Base-by-base conservation (phyloP, 2,888 invertebrate species). In the Allacma fusca region DNA sequence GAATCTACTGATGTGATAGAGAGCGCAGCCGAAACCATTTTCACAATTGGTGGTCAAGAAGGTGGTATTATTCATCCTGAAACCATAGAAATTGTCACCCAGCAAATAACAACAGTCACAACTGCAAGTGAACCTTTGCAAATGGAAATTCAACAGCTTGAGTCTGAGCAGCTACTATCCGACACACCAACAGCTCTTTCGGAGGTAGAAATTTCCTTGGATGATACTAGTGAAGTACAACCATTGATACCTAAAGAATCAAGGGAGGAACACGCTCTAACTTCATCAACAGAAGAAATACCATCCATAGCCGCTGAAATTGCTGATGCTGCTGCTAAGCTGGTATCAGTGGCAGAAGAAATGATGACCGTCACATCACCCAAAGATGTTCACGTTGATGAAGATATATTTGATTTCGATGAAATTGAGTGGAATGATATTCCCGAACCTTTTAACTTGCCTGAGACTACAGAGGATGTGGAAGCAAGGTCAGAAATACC, bases 281-380 rank as follows among this genome's bases (percentile, higher is more conserved):
- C 23, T 50, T 34, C 70, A 59, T 28, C 34, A 26, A 21, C 71
- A 24, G 76, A 70, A 70, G 64, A 44, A 43, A 71, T 77, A 1
- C 77, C 77, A 16, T 29, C 29, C n/a, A 26, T 77, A 12, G 77
- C 77, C 1, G 77, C 77, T 7, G 71, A 71, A 72, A 72, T 77
- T 23, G 77, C 77, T 9, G 64, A 72, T 29, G 72, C 77, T 0
- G 77, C 77, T 16, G 67, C 72, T 1, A 43, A 72, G 43, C 71
- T 77, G 44, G 34, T 77, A 34, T 67, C 64, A 13, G 77, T 77
- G 1, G 67, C 77, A 23, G 77, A 64, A 19, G 72, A 72, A 64
- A 72, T 77, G 71, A 13, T 72, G 7, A 65, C 65, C 0, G 70
- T 69, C 19, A 40, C 70, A 9, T 70, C 76, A 0, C 76, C 76